phyloP scores from a whole-genome alignment of 2,113 vertebrate genomes.

The Lanius ludovicianus region DNA sequence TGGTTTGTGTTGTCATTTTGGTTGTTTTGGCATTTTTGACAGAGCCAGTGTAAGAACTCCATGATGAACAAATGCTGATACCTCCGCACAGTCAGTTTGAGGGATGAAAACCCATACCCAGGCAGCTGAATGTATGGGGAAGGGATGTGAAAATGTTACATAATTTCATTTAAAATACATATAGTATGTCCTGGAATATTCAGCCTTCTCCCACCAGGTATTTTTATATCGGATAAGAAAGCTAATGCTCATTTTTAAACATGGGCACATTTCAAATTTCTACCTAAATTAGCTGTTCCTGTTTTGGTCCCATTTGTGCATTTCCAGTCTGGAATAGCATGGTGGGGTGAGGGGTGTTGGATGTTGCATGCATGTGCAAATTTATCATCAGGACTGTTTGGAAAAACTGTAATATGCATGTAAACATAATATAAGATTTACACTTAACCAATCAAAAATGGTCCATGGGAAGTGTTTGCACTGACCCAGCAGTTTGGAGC shows the following conservation, averaged over 20 bases:
- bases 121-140: background rate
- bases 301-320: background rate
- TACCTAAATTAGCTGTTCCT: background rate
- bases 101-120: background rate
- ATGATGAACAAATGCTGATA: background rate
- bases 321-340: background rate
- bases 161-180: background rate
- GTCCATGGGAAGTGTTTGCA: background rate
- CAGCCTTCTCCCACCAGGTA: background rate
- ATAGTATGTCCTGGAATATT: background rate
- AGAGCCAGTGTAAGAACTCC: background rate
- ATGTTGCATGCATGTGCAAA: background rate
- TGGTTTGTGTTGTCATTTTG: background rate
- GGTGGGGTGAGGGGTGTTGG: rapidly evolving
- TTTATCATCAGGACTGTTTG: background rate
- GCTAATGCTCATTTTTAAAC: background rate
- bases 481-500: background rate
- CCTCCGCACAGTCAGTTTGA: background rate
- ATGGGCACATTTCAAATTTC: background rate
- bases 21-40: background rate
- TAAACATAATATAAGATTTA: background rate
- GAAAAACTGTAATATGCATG: background rate
- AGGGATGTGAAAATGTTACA: background rate
- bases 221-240: background rate
- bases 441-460: background rate